These are phyloP conservation scores for Trissolcus brochymenae DNA, from an alignment of 2,888 invertebrate genomes.

Conservation along the genomic window DNA sequence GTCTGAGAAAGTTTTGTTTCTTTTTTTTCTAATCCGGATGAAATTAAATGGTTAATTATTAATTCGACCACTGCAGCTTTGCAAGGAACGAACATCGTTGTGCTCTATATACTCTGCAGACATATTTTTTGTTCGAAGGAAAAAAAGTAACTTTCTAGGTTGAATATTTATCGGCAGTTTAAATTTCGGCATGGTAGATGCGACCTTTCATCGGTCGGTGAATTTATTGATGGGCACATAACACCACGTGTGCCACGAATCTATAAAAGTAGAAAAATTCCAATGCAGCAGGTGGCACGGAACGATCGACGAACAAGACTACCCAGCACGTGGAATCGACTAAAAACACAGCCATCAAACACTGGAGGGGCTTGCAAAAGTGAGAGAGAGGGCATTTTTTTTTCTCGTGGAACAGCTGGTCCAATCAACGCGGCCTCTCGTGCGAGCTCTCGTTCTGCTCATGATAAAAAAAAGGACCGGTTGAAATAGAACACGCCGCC, in stretches of 20 bases:
- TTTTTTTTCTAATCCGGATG: background rate
- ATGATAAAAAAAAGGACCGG: conserved; percentile 5
- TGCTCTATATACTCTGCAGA: too few relatives aligned
- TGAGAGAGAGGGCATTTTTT: conserved; percentile 27
- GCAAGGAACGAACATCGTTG: too few relatives aligned
- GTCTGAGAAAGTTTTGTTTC: background rate
- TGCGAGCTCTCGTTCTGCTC: conserved; percentile 34
- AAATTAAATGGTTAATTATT: too few relatives aligned
- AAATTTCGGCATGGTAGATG: background rate
- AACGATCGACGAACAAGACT: conserved; percentile 35
- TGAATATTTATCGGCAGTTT: too few relatives aligned
- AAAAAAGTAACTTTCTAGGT: too few relatives aligned
- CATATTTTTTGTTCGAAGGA: too few relatives aligned
- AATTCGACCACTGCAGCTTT: too few relatives aligned
- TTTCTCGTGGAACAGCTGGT: conserved; percentile 44
- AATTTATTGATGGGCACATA: conserved; percentile 19
- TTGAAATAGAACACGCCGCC: background rate
- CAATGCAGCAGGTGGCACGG: conserved; percentile 49
- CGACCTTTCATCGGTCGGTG: background rate
- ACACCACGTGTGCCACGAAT: conserved; percentile 27
- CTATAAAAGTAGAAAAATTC: conserved; percentile 46
- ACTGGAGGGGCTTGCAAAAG: conserved; percentile 3
- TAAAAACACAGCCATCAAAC: conserved; percentile 39
- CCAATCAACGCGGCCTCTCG: conserved; percentile 48
- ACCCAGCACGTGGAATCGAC: conserved; percentile 41